Evolutionary conservation across 2,113 vertebrate species (phyloP), one percentile per base, ranked within the genome.

Genomic region (Atrichornis clamosus): DNA sequence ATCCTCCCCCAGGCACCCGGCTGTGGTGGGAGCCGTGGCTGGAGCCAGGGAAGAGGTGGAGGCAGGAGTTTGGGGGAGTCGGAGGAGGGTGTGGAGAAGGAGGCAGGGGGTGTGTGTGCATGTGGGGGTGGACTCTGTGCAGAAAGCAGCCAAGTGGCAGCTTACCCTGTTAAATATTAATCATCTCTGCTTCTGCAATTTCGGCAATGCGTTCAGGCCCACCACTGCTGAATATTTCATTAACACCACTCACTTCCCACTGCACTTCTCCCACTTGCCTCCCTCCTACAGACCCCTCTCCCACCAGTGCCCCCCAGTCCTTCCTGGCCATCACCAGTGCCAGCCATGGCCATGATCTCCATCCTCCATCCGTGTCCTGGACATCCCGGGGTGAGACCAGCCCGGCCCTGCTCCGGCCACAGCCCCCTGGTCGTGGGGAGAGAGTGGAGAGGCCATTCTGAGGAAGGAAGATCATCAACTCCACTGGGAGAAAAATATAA

Each of bases 151-250:
- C 97, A 97, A 97, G 97, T 97, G 97, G 97, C 97, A 98, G 96
- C 94, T 97, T 95, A 97, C 91, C 84, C 96, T 90, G 96, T 98
- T 97, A 98, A 98, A 98, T 98, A 98, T 98, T 98, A 97, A 98
- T 98, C 89, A 85, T 96, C 96, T 76, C 97, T 97, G 97, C 97
- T 97, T 94, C 96, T 97, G 97, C 97, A 97, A 97, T 98, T 97
- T 98, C 93, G 97, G 97, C 97, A 96, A 84, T 84, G 96, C 94
- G 95, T 96, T 95, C 92, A 87, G 97, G 95, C 96, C 97, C 97
- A 97, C 97, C 97, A 97, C 97, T 98, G 91, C 94, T 98, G 96
- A 98, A 98, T 98, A 97, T 98, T 98, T 98, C 97, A 98, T 98
- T 73, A 98, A 82, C 95, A 95, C 96, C 92, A 88, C 97, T 97